These are phyloP conservation scores for Microcebus murinus DNA, from an alignment of 2,113 vertebrate species.

Conservation along the genomic window DNA sequence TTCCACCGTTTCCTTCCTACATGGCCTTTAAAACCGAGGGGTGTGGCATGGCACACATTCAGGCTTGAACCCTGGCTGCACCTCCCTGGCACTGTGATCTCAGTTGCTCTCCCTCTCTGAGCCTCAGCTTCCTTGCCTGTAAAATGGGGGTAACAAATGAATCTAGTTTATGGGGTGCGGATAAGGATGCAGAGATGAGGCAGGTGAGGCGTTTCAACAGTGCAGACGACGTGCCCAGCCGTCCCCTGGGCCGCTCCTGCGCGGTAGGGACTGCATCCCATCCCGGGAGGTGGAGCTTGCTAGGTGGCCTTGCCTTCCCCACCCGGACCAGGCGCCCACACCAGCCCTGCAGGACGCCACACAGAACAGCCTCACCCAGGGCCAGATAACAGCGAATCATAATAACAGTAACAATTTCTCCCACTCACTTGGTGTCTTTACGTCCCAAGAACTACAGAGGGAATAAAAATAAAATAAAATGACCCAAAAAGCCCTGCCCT, in stretches of 20 bases:
- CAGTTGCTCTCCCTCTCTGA: neutral
- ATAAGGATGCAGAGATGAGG: neutral
- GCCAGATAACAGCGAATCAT: fast-evolving
- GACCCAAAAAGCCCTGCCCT: neutral
- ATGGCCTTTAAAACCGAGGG: neutral
- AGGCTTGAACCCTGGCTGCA: neutral
- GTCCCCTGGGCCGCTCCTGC: no score
- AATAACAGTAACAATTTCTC: neutral
- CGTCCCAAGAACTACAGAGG: neutral
- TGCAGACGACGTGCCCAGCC: neutral
- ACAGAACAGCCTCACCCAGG: neutral
- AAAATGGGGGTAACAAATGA: neutral
- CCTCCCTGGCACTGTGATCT: neutral
- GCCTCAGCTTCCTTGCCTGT: neutral
- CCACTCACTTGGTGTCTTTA: no score
- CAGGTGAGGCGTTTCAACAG: neutral
- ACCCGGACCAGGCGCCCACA: neutral
- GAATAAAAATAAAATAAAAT: neutral
- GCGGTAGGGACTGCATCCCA: neutral
- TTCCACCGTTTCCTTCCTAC: no score
- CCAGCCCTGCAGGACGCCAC: neutral
- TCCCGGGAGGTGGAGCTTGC: neutral
- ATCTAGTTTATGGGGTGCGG: neutral
- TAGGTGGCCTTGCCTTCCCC: neutral
- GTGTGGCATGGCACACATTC: neutral